Base-by-base conservation (phyloP, 2,888 invertebrate species). In the Cheilosia soror region DNA sequence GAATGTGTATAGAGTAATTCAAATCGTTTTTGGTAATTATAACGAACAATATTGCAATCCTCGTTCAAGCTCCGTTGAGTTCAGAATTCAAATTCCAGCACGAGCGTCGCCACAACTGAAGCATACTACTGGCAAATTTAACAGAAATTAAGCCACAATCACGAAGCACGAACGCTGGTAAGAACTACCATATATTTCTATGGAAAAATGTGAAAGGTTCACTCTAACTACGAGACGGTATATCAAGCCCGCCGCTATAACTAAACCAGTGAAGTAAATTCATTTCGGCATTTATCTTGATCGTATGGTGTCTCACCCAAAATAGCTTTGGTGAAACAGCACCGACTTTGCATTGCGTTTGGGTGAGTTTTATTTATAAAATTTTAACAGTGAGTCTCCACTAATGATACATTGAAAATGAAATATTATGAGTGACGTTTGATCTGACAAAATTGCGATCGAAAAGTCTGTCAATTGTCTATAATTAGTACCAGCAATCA, bases 131-230 rank as follows among this genome's bases (percentile, higher is more conserved):
- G 44, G 9, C 15, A 13, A 42, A 63, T 78, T 78, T 40, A 58
- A 55, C 60, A 53, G n/a, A 57, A 29, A 47, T 57, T 51, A 60
- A 60, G 49, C 60, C 51, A 44, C 71, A 63, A 49, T 51, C 58
- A 20, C 20, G n/a, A n/a, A n/a, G n/a, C n/a, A n/a, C n/a, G n/a
- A n/a, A n/a, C n/a, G n/a, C n/a, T n/a, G n/a, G n/a, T n/a, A n/a
- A n/a, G n/a, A n/a, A n/a, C n/a, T n/a, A n/a, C n/a, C n/a, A n/a
- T n/a, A 6, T 58, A 25, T 69, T 63, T 57, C n/a, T 20, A 44
- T 0, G 20, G 37, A 60, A 80, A 37, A 80, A 79, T 72, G 72
- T 72, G 79, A 79, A 66, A 80, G 72, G 79, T 68, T 29, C 15
- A 29, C 47, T 13, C 20, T 25, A 7, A 13, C 15, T 1, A 5